Evolutionary conservation across 2,888 invertebrate genomes (phyloP).

Genomic region (Eristalis intricaria): DNA sequence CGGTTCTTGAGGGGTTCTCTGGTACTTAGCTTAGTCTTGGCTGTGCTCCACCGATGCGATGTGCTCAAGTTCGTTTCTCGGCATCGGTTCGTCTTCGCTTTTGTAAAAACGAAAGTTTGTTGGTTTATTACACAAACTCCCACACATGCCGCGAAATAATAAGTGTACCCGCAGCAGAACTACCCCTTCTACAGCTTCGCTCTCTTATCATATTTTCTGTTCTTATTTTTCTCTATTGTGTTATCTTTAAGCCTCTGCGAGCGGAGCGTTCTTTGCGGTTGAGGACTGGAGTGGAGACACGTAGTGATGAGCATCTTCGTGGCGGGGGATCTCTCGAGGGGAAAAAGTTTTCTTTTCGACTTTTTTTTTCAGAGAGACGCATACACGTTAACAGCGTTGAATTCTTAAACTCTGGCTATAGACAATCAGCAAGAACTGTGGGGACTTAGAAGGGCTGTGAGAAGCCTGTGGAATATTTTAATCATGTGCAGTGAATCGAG

Average conservation of each 20-base stretch:
- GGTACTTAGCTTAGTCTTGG: conserved; percentile 46
- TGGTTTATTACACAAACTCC: conserved; percentile 66
- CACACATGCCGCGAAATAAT: conserved; percentile 49
- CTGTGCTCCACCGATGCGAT: not conserved
- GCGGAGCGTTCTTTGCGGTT: not conserved
- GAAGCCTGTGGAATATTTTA: not conserved
- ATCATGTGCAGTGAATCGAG: too few relatives aligned
- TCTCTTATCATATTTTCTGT: conserved; percentile 1
- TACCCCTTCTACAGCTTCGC: conserved; percentile 36
- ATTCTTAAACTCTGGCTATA: not conserved
- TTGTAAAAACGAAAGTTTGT: conserved; percentile 70
- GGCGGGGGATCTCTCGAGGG: not conserved
- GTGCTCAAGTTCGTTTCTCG: not conserved
- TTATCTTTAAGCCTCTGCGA: conserved; percentile 39
- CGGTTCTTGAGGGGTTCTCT: conserved; percentile 60
- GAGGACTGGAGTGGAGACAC: not conserved
- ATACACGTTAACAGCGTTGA: not conserved
- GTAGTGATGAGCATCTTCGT: not conserved
- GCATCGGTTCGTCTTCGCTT: conserved; percentile 45
- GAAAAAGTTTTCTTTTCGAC: not conserved
- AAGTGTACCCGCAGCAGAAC: conserved; percentile 51
- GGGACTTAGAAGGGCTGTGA: not conserved
- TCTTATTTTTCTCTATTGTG: conserved; percentile 9
- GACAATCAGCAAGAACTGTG: not conserved
- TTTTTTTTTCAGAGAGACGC: not conserved